Base-by-base conservation (phyloP, 2,888 invertebrate species). In the Amphipyra berbera region DNA sequence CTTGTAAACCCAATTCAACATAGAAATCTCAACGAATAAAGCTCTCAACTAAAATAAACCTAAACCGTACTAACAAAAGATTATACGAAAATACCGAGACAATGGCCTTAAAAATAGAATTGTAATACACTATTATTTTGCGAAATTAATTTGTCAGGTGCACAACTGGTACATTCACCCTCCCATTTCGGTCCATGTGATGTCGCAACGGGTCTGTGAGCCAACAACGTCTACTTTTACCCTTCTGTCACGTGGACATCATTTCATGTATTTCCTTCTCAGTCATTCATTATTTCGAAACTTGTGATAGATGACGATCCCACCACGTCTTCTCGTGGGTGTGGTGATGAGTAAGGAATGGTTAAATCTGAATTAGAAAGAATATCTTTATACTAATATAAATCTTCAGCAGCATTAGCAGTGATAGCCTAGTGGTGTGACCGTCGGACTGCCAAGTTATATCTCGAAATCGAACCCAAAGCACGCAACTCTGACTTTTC, bases 171-270 rank as follows among this genome's bases (percentile, higher is more conserved):
- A 42, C 62, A 1, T 1, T 7, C 10, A 53, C 70, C 62, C 44
- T 35, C 12, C 33, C 21, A 15, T 55, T 14, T 21, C 12, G 40
- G 21, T 40, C 35, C 38, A 14, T 48, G 48, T 35, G 38, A 55
- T 71, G 58, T 62, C 45, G 56, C 58, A 70, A 75, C 35, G 7
- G 0, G 8, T 27, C 6, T 5, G 10, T n/a, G 47, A 27, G 71
- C 76, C 76, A 75, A 75, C 33, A 14, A 27, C n/a, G 45, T 40
- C 38, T 70, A 56, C 63, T 55, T 45, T 59, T 63, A 63, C 76
- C 55, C 45, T 2, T 7, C 15, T 4, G 52, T 70, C 71, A 75
- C 64, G 71, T 63, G 58, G 41, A 9, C 30, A 45, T 38, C 42
- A 42, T 14, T n/a, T 8, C 37, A 59, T 62, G 35, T 48, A 59